A percentile compares a stretch with the other conserved stretches of the same genome.
These are phyloP conservation scores for Ectobius pallidus DNA, from an alignment of 2,888 invertebrate genomes.

Conservation along the genomic window DNA sequence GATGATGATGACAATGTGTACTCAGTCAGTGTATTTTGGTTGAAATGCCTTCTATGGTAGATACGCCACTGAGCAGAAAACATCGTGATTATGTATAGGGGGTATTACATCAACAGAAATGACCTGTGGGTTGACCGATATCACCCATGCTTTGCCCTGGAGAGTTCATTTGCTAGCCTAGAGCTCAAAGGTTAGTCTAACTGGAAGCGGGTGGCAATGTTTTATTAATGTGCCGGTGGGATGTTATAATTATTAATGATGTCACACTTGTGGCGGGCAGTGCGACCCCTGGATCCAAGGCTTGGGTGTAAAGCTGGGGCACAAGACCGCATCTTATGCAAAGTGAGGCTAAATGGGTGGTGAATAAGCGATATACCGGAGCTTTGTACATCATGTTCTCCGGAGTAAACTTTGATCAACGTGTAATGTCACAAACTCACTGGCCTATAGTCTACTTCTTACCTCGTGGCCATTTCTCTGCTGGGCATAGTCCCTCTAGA, in stretches of 20 bases:
- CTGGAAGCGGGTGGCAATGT: background rate
- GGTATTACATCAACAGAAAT: background rate
- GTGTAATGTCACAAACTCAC: background rate
- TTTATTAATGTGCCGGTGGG: slow-evolving; percentile 23
- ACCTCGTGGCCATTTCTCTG: background rate
- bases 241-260: slow-evolving; percentile 29
- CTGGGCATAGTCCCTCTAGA: too few relatives aligned
- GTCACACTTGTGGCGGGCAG: slow-evolving; percentile 27
- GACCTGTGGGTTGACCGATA: slow-evolving; percentile 2
- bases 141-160: slow-evolving; percentile 9
- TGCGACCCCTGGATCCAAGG: slow-evolving; percentile 16
- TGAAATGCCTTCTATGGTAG: too few relatives aligned
- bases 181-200: slow-evolving; percentile 21
- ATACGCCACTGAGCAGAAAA: too few relatives aligned
- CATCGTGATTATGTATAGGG: background rate
- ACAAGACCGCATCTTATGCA: slow-evolving; percentile 12
- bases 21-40: too few relatives aligned
- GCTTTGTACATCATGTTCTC: slow-evolving; percentile 18
- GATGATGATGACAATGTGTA: too few relatives aligned
- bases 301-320: slow-evolving; percentile 22
- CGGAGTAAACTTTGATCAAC: slow-evolving; percentile 3
- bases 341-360: slow-evolving; percentile 23
- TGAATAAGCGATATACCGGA: slow-evolving; percentile 14
- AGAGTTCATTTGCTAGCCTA: background rate
- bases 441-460: background rate